Evolutionary conservation across 2,797 vertebrate genomes (phyloP), one percentile per base, ranked within the genome.

Genomic region (Trichosurus vulpecula): DNA sequence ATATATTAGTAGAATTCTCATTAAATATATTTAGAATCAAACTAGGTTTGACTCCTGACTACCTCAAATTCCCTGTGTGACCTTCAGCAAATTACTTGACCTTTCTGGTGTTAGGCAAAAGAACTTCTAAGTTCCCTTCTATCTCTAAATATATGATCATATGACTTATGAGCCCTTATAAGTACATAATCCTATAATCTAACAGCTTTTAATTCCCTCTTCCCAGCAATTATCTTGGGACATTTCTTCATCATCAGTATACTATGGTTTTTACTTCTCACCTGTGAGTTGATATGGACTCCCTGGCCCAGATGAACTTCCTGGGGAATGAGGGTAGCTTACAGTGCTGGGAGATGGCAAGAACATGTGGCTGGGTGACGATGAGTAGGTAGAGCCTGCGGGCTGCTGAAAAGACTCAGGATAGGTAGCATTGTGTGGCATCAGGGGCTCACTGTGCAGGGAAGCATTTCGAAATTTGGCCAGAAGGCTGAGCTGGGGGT

Each of bases 351-450:
- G 99, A 0, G 99, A 99, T 98, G 99, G 99, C 35, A 99, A 99
- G 95, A 99, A 99, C 66, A 99, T 97, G 56, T 98, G 98, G 92
- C 98, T 97, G 4, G 99, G 99, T 13, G 99, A 99, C 90, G 99
- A 98, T 0, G 99, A 98, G 96, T 99, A 99, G 30, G 99, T 98
- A 29, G 99, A 97, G 97, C 99, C 99, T 0, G 99, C 98, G 95
- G 99, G 98, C 19, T 99, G 98, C 94, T 99, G 99, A 98, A 99
- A 99, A 91, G 99, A 99, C 95, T 99, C 99, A 0, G 99, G 99
- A 93, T 99, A 99, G 92, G 99, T 99, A 98, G 99, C 99, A 11
- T 99, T 99, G 98, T 99, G 99, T 0, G 99, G 99, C 99, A 99
- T 99, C 96, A 99, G 99, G 0, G 99, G 99, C 98, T 99, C 99